A percentile compares a stretch with the other conserved stretches of the same genome.
phyloP scores from a whole-genome alignment of 2,113 vertebrate species.

The Pithys albifrons region DNA sequence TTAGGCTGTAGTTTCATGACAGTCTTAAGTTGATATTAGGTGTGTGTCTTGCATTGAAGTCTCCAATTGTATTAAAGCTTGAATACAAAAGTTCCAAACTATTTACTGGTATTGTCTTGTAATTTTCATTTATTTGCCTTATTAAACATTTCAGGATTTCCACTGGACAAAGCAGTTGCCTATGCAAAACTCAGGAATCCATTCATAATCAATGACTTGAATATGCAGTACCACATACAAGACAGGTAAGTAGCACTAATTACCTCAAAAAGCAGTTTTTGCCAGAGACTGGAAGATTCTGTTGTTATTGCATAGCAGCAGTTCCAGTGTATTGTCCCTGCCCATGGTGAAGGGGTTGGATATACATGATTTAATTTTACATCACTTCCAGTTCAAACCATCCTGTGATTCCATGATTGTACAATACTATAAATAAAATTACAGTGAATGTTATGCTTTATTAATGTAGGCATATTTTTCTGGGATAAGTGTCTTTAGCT shows the following conservation, averaged over 20 bases:
- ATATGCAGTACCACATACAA: constrained; percentile 92
- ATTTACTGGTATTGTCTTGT: not conserved
- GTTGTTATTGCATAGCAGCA: not conserved
- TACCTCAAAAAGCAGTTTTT: not conserved
- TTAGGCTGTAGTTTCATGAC: not conserved
- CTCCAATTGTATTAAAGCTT: not conserved
- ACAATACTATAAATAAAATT: not conserved
- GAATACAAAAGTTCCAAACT: not conserved
- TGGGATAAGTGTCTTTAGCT: not conserved
- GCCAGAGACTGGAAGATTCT: not conserved
- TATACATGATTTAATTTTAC: not conserved
- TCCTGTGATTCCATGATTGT: not conserved
- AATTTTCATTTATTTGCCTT: constrained; percentile 53
- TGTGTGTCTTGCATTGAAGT: not conserved
- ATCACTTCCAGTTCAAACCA: not conserved
- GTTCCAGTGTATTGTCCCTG: not conserved
- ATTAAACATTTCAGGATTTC: constrained; percentile 80
- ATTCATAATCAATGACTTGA: constrained; percentile 91
- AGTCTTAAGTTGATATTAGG: not conserved
- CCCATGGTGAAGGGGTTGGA: not conserved
- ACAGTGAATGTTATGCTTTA: not conserved
- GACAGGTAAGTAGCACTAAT: constrained; percentile 79
- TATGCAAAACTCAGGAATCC: constrained; percentile 91
- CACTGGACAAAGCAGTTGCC: constrained; percentile 91
- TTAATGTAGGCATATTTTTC: not conserved